These are phyloP conservation scores for Neosilurus hyrtlii DNA, from an alignment of 2,797 vertebrate genomes.

Conservation along the genomic window DNA sequence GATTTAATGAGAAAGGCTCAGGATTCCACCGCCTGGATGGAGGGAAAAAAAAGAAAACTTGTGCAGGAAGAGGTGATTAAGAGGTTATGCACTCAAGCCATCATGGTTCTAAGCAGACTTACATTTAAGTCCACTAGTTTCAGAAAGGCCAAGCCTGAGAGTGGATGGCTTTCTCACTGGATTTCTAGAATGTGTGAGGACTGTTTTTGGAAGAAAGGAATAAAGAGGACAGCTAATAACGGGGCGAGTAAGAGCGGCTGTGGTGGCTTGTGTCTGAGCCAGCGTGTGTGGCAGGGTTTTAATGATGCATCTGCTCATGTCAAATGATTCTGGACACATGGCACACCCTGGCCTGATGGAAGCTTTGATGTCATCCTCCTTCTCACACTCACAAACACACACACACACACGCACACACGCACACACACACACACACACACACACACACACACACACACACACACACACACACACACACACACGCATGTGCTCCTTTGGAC, in stretches of 20 bases:
- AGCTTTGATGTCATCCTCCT: constrained; percentile 71
- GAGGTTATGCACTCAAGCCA: constrained; percentile 48
- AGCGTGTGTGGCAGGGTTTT: constrained; percentile 73
- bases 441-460: constrained; percentile 49
- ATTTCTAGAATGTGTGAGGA: constrained; percentile 61
- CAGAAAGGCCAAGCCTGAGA: constrained; percentile 51
- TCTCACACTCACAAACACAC: constrained; percentile 26
- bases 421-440: constrained; percentile 52
- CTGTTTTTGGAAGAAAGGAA: constrained; percentile 51
- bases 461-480: constrained; percentile 48
- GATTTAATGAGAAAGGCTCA: constrained; percentile 72
- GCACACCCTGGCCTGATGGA: constrained; percentile 73
- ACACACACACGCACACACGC: constrained; percentile 21
- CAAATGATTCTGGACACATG: constrained; percentile 79
- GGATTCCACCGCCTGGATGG: constrained; percentile 49
- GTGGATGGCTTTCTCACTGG: constrained; percentile 47
- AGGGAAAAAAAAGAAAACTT: constrained; percentile 1
- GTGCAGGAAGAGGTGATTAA: constrained; percentile 18
- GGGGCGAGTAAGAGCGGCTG: constrained; percentile 59
- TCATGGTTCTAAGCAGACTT: constrained; percentile 56
- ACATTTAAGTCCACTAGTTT: constrained; percentile 57
- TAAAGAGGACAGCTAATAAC: constrained; percentile 53
- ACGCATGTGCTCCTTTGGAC: constrained; percentile 49
- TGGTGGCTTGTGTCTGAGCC: constrained; percentile 63
- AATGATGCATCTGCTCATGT: constrained; percentile 81